Evolutionary conservation across 2,113 vertebrate genomes (phyloP).

Genomic region (Diphyllodes magnificus): DNA sequence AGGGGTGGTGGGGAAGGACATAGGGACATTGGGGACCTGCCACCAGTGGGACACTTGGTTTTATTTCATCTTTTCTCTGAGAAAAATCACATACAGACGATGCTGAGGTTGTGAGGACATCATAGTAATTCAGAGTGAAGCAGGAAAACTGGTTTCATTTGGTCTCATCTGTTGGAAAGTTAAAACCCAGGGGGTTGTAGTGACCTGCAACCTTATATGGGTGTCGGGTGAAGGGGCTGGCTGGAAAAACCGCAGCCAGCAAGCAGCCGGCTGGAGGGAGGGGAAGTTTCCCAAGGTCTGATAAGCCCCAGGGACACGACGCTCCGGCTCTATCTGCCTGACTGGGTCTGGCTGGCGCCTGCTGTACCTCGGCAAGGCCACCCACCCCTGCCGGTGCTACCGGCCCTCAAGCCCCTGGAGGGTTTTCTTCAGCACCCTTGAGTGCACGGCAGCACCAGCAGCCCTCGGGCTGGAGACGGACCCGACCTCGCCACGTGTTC

Average conservation of each 20-base stretch:
- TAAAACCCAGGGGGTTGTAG: background rate
- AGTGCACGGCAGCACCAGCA: background rate
- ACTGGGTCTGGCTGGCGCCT: background rate
- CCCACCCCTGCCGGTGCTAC: fast-evolving
- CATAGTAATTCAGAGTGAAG: fast-evolving
- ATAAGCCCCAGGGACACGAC: background rate
- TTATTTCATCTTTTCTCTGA: background rate
- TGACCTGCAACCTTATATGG: background rate
- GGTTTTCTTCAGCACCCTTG: background rate
- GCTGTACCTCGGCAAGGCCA: background rate
- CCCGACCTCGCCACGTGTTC: fast-evolving
- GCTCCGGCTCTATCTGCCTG: background rate
- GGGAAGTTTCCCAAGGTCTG: background rate
- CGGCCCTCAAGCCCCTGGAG: fast-evolving
- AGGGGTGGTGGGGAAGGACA: background rate
- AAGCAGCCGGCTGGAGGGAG: background rate
- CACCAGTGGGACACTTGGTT: fast-evolving
- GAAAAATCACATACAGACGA: fast-evolving
- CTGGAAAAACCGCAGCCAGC: background rate
- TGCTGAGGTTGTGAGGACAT: background rate
- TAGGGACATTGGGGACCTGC: background rate
- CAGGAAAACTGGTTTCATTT: fast-evolving
- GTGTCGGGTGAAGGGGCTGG: background rate
- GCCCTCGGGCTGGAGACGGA: background rate
- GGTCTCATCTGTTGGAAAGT: background rate